Base-by-base conservation (phyloP, 2,797 vertebrate species). In the Trachops cirrhosus region DNA sequence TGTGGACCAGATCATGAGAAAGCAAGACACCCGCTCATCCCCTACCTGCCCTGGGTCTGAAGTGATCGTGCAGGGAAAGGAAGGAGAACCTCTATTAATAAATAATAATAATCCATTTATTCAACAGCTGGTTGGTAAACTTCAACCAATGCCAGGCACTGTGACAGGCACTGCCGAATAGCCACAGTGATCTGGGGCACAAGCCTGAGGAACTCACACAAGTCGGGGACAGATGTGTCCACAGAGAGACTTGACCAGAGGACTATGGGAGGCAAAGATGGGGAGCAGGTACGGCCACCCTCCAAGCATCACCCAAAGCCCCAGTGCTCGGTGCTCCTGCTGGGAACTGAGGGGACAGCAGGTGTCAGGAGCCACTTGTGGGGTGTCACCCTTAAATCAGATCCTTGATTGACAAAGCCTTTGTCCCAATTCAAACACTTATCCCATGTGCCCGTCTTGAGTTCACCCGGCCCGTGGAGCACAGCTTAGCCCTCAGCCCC, bases 281-380 rank as follows among this genome's bases (percentile, higher is more conserved):
- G 39, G 41, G 16, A 73, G 16, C 37, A 54, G n/a, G 22, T 19
- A 6, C 8, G 9, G 5, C n/a, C 37, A 18, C 3, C 24, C 50
- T 32, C 39, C 1, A 4, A 71, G 79, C 3, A 0, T 29, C 41
- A 9, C 15, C 0, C 14, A 34, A 11, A 9, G 26, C n/a, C 39
- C 64, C 50, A 3, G 2, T 12, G 11, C 32, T 77, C 9, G 0
- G 39, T 0, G 9, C 29, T n/a, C 62, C n/a, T 84, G 77, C 71
- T 52, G 64, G 71, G 67, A 91, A 52, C 7, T 0, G 10, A 73
- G 29, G 39, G 50, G 26, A 80, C 18, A n/a, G 73, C 73, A 73
- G 46, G 37, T n/a, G 64, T 74, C 73, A 50, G 78, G 68, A 78
- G 32, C 5, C 39, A 88, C 14, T 26, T 62, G 41, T 29, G 32